Base-by-base conservation (phyloP, 2,113 vertebrate genomes). In the Vulpes vulpes region DNA sequence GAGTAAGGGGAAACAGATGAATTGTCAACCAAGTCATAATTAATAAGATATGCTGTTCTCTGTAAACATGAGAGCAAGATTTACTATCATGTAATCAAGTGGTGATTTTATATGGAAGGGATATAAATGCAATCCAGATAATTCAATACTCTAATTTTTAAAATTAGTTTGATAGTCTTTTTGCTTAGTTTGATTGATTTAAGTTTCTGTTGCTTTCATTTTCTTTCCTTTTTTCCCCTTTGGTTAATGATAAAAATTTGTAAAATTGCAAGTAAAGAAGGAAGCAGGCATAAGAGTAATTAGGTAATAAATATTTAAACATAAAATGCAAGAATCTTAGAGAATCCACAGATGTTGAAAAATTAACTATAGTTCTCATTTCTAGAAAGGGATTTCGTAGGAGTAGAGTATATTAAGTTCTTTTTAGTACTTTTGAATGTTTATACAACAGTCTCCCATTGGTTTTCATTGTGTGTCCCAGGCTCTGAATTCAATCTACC, bases 281-380 rank as follows among this genome's bases (percentile, higher is more conserved):
- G 60, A 92, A 94, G 49, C 35, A 49, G 80, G 23, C 22, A 27
- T 27, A 93, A 83, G 30, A 82, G 11, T 71, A 82, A 86, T 96
- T 85, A 73, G 35, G 43, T 67, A 95, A 53, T 90, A 96, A 96
- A 90, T 97, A 89, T 94, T 92, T 94, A 90, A 71, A 30, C 38
- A 1, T 90, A 76, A 92, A 97, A 85, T 93, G 15, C 64, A 83
- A 93, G 59, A 94, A 69, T 25, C 43, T 76, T 89, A 35, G 57
- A 49, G 30, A 95, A 79, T 65, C 35, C 2, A 62, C 32, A 96
- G 67, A 83, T 49, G 60, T 90, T 85, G 79, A 84, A 96, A 95
- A 76, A 60, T 71, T 82, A 81, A 57, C 57, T 62, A 0, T 71
- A 14, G 43, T 55, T 91, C 51, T 91, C 17, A 69, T 80, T 91